Evolutionary conservation across 2,797 vertebrate species (phyloP).

Genomic region (Leuciscus waleckii): DNA sequence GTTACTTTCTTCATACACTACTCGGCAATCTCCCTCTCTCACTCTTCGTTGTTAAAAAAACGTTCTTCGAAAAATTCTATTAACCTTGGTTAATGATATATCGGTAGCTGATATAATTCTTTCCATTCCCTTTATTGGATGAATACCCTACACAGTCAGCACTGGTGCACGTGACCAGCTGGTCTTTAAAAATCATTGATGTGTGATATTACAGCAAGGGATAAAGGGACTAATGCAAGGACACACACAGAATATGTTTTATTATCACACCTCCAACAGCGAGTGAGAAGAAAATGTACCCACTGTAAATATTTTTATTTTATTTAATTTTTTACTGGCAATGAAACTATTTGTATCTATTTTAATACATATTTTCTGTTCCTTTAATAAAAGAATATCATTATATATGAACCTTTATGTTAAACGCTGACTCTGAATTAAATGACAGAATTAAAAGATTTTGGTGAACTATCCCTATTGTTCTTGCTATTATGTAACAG

Average conservation of each 20-base stretch:
- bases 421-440: neutral
- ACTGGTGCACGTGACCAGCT: constrained; percentile 7
- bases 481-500: too few species aligned
- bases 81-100: neutral
- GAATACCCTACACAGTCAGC: constrained; percentile 22
- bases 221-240: constrained; percentile 13
- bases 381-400: neutral
- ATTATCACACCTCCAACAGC: neutral
- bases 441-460: too few species aligned
- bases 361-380: neutral
- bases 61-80: neutral
- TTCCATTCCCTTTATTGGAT: constrained; percentile 28
- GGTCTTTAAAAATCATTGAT: constrained; percentile 38
- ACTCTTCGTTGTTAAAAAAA: neutral
- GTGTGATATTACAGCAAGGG: constrained; percentile 30
- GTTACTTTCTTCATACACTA: neutral
- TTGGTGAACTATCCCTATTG: too few species aligned
- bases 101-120: neutral
- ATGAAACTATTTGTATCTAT: neutral
- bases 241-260: neutral
- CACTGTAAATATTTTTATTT: neutral
- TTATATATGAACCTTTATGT: neutral
- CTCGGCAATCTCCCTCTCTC: neutral
- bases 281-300: neutral
- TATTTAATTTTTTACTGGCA: neutral